A percentile compares a stretch with the other conserved stretches of the same genome.
Evolutionary conservation across 2,888 invertebrate genomes (phyloP).

Genomic region (Julus scandinavius): DNA sequence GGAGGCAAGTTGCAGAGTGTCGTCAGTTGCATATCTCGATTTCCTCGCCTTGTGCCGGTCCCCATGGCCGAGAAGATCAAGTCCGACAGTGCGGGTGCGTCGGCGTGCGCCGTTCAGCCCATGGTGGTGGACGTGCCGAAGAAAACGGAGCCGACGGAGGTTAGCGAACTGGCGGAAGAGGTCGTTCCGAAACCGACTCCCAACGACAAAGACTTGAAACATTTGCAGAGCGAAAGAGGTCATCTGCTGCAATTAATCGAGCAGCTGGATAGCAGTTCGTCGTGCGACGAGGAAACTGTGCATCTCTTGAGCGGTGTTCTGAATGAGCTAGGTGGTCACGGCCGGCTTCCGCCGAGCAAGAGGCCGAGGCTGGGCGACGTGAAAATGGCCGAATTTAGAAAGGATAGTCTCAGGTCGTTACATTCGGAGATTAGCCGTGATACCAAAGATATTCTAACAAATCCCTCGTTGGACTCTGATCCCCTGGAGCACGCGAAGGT

Average conservation of each 20-base stretch:
- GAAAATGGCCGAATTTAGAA: slow-evolving; percentile 37
- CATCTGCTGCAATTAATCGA: slow-evolving; percentile 64
- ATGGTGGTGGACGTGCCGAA: not conserved
- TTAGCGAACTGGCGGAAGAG: slow-evolving; percentile 54
- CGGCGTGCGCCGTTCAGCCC: not conserved
- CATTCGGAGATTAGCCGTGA: slow-evolving; percentile 33
- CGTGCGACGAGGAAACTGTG: slow-evolving; percentile 59
- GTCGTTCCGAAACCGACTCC: slow-evolving; percentile 14
- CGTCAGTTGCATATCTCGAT: slow-evolving; percentile 51
- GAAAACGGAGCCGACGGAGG: slow-evolving; percentile 49
- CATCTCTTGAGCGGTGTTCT: not conserved
- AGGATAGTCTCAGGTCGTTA: slow-evolving; percentile 29
- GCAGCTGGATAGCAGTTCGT: slow-evolving; percentile 63
- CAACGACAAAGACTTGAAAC: slow-evolving; percentile 54
- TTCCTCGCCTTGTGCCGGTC: not conserved
- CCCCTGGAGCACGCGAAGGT: not conserved
- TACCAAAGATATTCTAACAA: slow-evolving; percentile 46
- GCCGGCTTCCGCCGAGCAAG: slow-evolving; percentile 28
- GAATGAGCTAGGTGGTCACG: not conserved
- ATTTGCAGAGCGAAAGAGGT: slow-evolving; percentile 64
- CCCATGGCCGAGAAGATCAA: not conserved
- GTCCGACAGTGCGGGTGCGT: not conserved
- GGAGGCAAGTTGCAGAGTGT: slow-evolving; percentile 54
- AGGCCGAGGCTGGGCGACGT: slow-evolving; percentile 40
- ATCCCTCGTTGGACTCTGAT: slow-evolving; percentile 31